A percentile compares a stretch with the other conserved stretches of the same genome.
Conservation (phyloP, 2,113 vertebrate genomes). For the Gallinago paraguaiae region DNA sequence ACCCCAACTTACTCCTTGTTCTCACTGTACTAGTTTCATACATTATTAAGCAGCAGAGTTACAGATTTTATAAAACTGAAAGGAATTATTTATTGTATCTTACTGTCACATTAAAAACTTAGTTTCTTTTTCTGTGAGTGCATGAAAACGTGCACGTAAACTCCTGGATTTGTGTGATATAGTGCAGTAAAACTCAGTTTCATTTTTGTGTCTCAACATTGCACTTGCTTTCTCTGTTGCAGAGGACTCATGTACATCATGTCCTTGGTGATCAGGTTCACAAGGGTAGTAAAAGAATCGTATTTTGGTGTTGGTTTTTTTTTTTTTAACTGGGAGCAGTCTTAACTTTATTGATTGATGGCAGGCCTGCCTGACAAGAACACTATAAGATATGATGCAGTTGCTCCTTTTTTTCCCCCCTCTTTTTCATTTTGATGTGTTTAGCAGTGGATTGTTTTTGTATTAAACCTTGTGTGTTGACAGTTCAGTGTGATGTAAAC, state of each 20-base stretch:
- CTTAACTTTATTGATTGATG: not conserved
- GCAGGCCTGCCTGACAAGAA: not conserved
- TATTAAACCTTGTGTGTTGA: not conserved
- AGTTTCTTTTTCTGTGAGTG: not conserved
- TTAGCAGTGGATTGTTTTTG: not conserved
- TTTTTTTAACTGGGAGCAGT: not conserved
- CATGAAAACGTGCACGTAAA: not conserved
- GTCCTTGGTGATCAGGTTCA: not conserved
- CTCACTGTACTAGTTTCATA: not conserved
- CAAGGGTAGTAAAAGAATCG: not conserved
- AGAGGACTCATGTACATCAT: rapidly evolving
- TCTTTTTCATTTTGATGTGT: not conserved
- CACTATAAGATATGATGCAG: not conserved
- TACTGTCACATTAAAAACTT: not conserved
- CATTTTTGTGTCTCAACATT: not conserved
- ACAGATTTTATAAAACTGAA: not conserved
- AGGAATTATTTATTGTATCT: not conserved
- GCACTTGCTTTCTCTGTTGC: not conserved
- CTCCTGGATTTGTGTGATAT: not conserved
- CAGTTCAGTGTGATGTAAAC: not conserved
- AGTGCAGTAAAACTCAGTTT: not conserved
- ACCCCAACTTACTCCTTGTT: not conserved
- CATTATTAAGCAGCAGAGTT: not conserved
- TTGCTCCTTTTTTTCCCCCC: not conserved
- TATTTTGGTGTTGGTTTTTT: not conserved